Base-by-base conservation (phyloP, 2,113 vertebrate species). In the Lagopus muta region DNA sequence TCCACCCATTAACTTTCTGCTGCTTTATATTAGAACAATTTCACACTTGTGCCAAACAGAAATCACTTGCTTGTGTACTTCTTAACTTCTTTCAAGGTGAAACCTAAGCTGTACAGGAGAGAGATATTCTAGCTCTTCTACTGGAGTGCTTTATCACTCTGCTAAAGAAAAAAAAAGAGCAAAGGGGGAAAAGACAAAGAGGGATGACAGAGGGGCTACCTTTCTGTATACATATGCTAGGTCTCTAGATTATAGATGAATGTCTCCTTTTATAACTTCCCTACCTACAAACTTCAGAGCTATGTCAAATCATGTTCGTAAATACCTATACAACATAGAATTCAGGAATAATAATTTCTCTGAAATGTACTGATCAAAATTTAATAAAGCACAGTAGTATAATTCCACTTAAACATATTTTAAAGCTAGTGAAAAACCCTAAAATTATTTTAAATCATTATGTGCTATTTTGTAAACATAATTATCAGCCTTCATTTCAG, bases 61-160 rank as follows among this genome's bases (percentile, higher is more conserved):
- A 60, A 67, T 45, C n/a, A 28, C 15, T 84, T n/a, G 11, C 66
- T 62, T 61, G 13, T 54, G 61, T 48, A 61, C 11, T 71, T 48
- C 57, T 10, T 71, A 69, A 34, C 18, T 65, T 86, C 32, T 64
- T 67, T 82, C 43, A 82, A 81, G 74, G 76, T 36, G 82, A 83
- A 75, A 61, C 27, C 10, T n/a, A 32, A 84, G n/a, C 5, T 78
- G 36, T 57, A 54, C 1, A 34, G 52, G 34, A 82, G 14, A 52
- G 34, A 72, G 25, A 71, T 0, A 2, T 20, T n/a, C 2, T 1
- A 38, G 8, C 7, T 11, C 8, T 83, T 45, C 32, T 73, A 86
- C 73, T 78, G 57, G 6, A 84, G 6, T 3, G 5, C 19, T 22
- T 5, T 10, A 19, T 5, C 3, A 2, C 54, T 80, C 27, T 40